Evolutionary conservation across 2,888 invertebrate species (phyloP).

Genomic region (Phengaris arion): DNA sequence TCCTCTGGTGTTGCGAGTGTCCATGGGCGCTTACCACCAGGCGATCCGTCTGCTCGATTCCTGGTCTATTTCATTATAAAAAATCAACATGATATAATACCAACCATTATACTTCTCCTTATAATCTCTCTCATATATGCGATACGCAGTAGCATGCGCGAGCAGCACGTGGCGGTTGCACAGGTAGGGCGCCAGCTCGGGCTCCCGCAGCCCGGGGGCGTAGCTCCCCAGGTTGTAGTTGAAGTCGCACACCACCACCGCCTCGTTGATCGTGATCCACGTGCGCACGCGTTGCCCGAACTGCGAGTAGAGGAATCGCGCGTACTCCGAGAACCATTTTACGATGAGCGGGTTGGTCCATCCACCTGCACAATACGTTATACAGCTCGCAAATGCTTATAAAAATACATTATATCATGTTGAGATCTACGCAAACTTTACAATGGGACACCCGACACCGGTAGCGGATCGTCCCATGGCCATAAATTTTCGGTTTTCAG

Average conservation of each 20-base stretch:
- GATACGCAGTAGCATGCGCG: slow-evolving; percentile 33
- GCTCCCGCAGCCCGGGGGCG: neutral
- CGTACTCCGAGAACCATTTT: slow-evolving; percentile 7
- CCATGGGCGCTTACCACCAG: too few species aligned
- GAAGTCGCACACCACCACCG: neutral
- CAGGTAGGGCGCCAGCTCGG: neutral
- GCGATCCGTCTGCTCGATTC: too few species aligned
- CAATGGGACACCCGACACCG: too few species aligned
- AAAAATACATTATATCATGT: too few species aligned
- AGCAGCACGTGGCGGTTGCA: neutral
- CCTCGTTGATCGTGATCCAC: slow-evolving; percentile 8
- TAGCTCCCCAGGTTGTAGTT: slow-evolving; percentile 1
- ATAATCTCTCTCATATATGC: slow-evolving; percentile 42
- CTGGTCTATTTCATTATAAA: too few species aligned
- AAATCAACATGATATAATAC: neutral
- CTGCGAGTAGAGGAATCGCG: neutral
- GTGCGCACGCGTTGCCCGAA: neutral
- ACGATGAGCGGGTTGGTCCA: neutral
- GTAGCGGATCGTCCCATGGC: too few species aligned
- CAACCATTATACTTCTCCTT: neutral
- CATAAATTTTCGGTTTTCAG: too few species aligned
- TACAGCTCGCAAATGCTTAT: too few species aligned
- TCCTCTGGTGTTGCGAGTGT: too few species aligned
- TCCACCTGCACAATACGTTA: neutral
- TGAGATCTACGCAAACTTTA: too few species aligned